Evolutionary conservation across 1,140 invertebrate species (phyloP).

Genomic region (Catajapyx aquilonaris): DNA sequence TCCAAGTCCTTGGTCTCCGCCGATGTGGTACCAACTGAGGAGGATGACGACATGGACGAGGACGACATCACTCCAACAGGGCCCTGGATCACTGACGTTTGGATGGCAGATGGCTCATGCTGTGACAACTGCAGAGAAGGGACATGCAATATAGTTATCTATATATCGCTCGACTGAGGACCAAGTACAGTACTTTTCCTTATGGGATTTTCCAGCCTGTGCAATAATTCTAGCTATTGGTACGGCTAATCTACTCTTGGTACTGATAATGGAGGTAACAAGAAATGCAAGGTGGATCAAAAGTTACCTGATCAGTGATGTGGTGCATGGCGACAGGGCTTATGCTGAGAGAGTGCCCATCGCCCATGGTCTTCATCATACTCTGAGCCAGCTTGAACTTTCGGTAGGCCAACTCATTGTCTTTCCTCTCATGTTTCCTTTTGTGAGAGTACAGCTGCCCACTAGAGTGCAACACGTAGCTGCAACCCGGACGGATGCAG

Average conservation of each 20-base stretch:
- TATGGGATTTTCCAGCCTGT: no score
- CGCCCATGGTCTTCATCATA: slow-evolving; percentile 18
- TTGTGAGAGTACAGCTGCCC: slow-evolving; percentile 96
- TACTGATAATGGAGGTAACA: no score
- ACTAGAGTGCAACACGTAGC: slow-evolving; percentile 86
- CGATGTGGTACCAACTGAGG: slow-evolving; percentile 12
- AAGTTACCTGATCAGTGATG: no score
- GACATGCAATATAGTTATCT: no score
- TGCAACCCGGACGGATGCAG: slow-evolving; percentile 86
- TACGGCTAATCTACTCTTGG: no score
- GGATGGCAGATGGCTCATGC: slow-evolving; percentile 5
- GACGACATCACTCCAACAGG: background rate
- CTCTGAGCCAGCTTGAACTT: slow-evolving; percentile 46
- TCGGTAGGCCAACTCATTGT: slow-evolving; percentile 61
- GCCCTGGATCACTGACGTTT: slow-evolving; percentile 2
- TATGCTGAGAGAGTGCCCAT: background rate
- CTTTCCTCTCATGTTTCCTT: slow-evolving; percentile 84
- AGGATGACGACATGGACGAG: no score
- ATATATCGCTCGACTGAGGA: no score
- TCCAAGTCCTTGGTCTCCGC: slow-evolving; percentile 11
- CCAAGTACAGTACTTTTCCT: no score
- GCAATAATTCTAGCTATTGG: no score
- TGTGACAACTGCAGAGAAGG: no score
- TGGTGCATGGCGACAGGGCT: background rate
- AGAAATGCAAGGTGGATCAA: no score